These are phyloP conservation scores for Montipora capitata DNA, from an alignment of 92 coral and sea anemone species.

Conservation along the genomic window DNA sequence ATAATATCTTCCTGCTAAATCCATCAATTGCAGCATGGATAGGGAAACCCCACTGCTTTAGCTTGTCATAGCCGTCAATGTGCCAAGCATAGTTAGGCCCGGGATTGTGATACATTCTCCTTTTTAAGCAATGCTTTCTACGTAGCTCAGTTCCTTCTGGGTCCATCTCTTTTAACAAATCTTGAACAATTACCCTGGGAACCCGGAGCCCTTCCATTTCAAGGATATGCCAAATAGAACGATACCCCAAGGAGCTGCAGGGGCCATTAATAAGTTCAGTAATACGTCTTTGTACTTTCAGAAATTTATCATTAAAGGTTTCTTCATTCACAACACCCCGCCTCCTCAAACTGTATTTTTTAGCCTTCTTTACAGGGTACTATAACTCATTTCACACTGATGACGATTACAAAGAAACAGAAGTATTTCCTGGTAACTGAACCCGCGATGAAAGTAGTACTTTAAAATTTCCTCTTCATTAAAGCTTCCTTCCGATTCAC, in stretches of 20 bases:
- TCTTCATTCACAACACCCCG: slow-evolving; percentile 10
- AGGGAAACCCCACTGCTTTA: slow-evolving; percentile 69
- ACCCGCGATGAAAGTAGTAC: slow-evolving; percentile 68
- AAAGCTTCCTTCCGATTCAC: slow-evolving; percentile 34
- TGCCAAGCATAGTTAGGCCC: slow-evolving; percentile 75
- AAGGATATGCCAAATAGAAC: slow-evolving; percentile 73
- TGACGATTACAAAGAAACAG: too few relatives aligned
- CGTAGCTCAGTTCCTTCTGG: slow-evolving; percentile 65
- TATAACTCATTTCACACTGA: too few relatives aligned
- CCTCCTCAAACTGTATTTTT: too few relatives aligned
- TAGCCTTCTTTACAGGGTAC: too few relatives aligned
- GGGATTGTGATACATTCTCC: slow-evolving; percentile 63
- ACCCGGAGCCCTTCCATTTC: slow-evolving; percentile 76
- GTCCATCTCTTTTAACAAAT: slow-evolving; percentile 73
- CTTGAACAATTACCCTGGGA: slow-evolving; percentile 73
- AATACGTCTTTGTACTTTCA: too few relatives aligned
- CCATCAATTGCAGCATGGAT: slow-evolving; percentile 71
- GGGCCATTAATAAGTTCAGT: too few relatives aligned
- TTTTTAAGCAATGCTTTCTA: slow-evolving; percentile 59
- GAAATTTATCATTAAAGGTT: slow-evolving; percentile 31
- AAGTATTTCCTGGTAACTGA: slow-evolving; percentile 37
- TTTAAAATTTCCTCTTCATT: slow-evolving; percentile 63
- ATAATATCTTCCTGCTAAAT: slow-evolving; percentile 50
- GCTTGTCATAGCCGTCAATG: slow-evolving; percentile 63
- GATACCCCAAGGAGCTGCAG: slow-evolving; percentile 41